Evolutionary conservation across 2,113 vertebrate genomes (phyloP).

Genomic region (Leptocoma aspasia): DNA sequence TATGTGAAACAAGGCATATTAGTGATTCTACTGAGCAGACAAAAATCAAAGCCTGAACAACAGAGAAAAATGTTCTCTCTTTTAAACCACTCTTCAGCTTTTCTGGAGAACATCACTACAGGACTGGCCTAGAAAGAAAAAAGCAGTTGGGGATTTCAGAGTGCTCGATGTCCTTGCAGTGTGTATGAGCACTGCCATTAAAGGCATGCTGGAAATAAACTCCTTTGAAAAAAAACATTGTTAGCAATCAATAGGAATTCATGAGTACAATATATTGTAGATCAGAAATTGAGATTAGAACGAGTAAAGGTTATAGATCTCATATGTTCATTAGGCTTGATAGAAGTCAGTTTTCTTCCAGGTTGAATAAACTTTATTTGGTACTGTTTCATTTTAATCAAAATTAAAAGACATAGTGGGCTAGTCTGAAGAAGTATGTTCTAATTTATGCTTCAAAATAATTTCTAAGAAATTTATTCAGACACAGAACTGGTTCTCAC

Average conservation of each 20-base stretch:
- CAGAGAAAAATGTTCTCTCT: neutral
- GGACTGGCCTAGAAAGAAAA: constrained; percentile 31
- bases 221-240: neutral
- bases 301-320: neutral
- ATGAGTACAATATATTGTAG: neutral
- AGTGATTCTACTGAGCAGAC: neutral
- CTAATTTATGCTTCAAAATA: neutral
- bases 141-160: neutral
- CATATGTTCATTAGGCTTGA: neutral
- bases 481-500: neutral
- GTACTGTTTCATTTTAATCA: neutral
- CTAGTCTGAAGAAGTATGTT: neutral
- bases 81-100: neutral
- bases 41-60: constrained; percentile 59
- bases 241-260: neutral
- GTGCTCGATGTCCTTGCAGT: constrained; percentile 8
- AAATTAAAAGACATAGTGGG: neutral
- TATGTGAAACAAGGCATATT: neutral
- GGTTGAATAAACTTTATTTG: neutral
- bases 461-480: neutral
- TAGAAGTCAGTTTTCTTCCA: neutral
- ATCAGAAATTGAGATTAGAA: neutral
- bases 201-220: neutral
- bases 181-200: neutral
- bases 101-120: constrained; percentile 29